Evolutionary conservation across 2,888 invertebrate genomes (phyloP).

Genomic region (Cylloceria caligata): DNA sequence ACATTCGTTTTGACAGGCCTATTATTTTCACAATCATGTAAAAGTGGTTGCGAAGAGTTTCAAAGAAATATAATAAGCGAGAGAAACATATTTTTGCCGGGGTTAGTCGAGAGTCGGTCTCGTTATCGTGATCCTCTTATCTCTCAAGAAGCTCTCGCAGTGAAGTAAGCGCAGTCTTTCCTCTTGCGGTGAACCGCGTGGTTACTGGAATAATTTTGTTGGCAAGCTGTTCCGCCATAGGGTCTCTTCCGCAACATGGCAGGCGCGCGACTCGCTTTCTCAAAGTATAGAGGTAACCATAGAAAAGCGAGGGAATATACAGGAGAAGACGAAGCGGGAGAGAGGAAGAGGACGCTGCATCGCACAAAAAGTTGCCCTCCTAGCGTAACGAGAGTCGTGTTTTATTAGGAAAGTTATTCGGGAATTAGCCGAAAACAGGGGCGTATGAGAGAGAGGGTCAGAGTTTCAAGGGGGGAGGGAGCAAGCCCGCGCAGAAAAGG

Average conservation of each 20-base stretch:
- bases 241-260: slow-evolving; percentile 54
- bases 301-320: slow-evolving; percentile 45
- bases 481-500: slow-evolving; percentile 63
- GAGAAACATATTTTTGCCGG: slow-evolving; percentile 61
- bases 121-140: slow-evolving; percentile 68
- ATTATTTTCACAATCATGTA: not conserved
- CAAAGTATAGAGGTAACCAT: slow-evolving; percentile 44
- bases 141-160: slow-evolving; percentile 58
- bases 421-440: slow-evolving; percentile 74
- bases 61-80: slow-evolving; percentile 41
- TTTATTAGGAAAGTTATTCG: slow-evolving; percentile 78
- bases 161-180: slow-evolving; percentile 29
- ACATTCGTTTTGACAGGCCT: not conserved
- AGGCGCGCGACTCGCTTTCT: slow-evolving; percentile 25
- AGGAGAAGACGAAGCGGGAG: not conserved
- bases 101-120: slow-evolving; percentile 39
- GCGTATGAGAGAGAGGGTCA: slow-evolving; percentile 51
- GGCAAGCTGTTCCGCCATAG: slow-evolving; percentile 67
- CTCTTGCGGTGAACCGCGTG: slow-evolving; percentile 35
- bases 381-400: slow-evolving; percentile 73
- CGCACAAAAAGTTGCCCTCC: slow-evolving; percentile 64
- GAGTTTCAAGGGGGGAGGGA: slow-evolving; percentile 55
- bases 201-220: slow-evolving; percentile 65
- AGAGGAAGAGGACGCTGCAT: slow-evolving; percentile 54
- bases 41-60: slow-evolving; percentile 21